Evolutionary conservation across 2,888 invertebrate genomes (phyloP), one percentile per base, ranked within the genome.

Genomic region (Nymphalis polychloros): DNA sequence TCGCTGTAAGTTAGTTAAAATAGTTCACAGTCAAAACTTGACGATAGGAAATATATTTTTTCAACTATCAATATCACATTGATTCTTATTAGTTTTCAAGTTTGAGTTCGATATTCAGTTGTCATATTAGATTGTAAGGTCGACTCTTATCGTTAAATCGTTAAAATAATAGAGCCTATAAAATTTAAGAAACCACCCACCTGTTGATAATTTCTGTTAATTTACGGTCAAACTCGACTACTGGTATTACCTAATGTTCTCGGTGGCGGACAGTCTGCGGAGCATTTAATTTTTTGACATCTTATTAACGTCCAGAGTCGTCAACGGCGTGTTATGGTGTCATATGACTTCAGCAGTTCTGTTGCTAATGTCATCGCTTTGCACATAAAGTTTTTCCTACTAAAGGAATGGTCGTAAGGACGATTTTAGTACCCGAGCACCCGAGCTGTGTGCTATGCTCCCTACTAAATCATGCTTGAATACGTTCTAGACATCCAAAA

Each of bases 111-210:
- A 4, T n/a, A n/a, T n/a, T 53, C 53, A 27, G 27, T 53, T 53
- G 16, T 53, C 10, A 27, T 5, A 53, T 17, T 27, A 27, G 27
- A 55, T 31, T n/a, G 55, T 8, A 16, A 31, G 55, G 27, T 55
- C 31, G 55, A 55, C 55, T 35, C 31, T 17, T 31, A 31, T 31
- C 27, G 27, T 31, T 31, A 16, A 7, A 31, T n/a, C 17, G n/a
- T n/a, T 55, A 17, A 31, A 55, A 31, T 55, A 55, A 31, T 10
- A 13, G n/a, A 50, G 55, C 55, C 31, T 55, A 55, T n/a, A 55
- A 55, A 55, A 55, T 35, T n/a, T 35, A 16, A 7, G 31, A 8
- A 35, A 31, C 27, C 5, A 27, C 31, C 52, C 52, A 16, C 23
- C 23, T 1, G 35, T 31, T 8, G 17, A n/a, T 55, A 31, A 13